Evolutionary conservation across 2,113 vertebrate species (phyloP).

Genomic region (Tragelaphus strepsiceros): DNA sequence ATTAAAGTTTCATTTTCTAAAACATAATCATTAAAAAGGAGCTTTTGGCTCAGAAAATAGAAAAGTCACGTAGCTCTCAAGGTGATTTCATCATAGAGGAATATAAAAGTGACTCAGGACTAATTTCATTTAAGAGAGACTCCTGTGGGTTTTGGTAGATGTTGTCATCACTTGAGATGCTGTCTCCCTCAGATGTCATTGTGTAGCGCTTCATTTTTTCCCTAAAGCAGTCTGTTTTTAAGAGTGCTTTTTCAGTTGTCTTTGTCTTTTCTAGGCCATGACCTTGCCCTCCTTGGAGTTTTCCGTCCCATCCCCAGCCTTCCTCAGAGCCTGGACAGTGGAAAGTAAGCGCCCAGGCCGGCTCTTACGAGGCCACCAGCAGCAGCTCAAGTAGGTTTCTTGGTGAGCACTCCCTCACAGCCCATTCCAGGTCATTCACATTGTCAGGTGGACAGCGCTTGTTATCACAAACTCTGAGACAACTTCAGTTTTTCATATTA

Average conservation of each 20-base stretch:
- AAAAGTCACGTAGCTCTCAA: neutral
- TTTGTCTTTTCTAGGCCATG: constrained; percentile 79
- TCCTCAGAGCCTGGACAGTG: constrained; percentile 91
- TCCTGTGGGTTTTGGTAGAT: neutral
- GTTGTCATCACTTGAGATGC: neutral
- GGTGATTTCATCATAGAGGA: neutral
- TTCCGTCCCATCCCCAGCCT: constrained; percentile 78
- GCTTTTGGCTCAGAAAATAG: neutral
- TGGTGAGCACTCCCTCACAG: rapidly evolving
- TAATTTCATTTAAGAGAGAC: neutral
- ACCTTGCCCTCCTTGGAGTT: constrained; percentile 81
- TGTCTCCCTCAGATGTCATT: neutral
- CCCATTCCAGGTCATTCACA: rapidly evolving
- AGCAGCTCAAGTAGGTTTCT: constrained; percentile 82
- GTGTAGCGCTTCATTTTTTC: neutral
- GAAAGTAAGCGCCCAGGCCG: constrained; percentile 80
- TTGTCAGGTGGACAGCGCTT: rapidly evolving
- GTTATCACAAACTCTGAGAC: neutral
- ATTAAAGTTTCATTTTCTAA: neutral
- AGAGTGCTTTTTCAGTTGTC: neutral
- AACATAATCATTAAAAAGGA: neutral
- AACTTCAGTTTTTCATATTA: neutral
- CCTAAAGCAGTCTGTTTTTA: neutral
- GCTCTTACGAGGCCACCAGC: constrained; percentile 83
- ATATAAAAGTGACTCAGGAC: neutral